These are phyloP conservation scores for Heliopora coerulea DNA, from an alignment of 92 coral and sea anemone genomes.

Conservation along the genomic window DNA sequence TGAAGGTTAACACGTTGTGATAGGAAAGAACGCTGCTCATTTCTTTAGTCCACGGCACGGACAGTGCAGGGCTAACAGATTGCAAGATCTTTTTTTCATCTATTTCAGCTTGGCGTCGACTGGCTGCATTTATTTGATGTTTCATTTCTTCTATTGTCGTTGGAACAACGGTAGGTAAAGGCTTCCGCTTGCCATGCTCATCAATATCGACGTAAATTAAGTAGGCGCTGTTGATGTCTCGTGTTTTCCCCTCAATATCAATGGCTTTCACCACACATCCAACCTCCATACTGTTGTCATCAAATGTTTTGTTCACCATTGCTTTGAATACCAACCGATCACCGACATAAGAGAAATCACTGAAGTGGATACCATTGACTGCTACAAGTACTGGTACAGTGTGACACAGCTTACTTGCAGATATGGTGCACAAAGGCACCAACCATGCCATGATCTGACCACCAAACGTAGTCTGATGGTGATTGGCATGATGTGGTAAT, in stretches of 20 bases:
- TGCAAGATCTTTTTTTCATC: slow-evolving; percentile 63
- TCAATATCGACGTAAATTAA: slow-evolving; percentile 59
- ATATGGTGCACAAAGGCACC: slow-evolving; percentile 62
- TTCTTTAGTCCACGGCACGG: slow-evolving; percentile 60
- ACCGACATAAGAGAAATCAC: slow-evolving; percentile 64
- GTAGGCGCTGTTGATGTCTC: slow-evolving; percentile 78
- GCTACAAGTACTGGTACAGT: slow-evolving; percentile 56
- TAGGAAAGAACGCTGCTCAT: slow-evolving; percentile 59
- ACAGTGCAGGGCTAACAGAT: slow-evolving; percentile 70
- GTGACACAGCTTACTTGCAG: slow-evolving; percentile 71
- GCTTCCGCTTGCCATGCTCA: slow-evolving; percentile 48
- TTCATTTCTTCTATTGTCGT: slow-evolving; percentile 53
- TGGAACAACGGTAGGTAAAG: slow-evolving; percentile 37
- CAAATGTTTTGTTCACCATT: slow-evolving; percentile 67
- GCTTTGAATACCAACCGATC: slow-evolving; percentile 68
- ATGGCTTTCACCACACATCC: slow-evolving; percentile 76
- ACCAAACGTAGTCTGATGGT: slow-evolving; percentile 75
- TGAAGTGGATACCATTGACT: slow-evolving; percentile 60
- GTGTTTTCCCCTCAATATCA: slow-evolving; percentile 61
- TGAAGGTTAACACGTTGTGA: slow-evolving; percentile 64
- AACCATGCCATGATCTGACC: slow-evolving; percentile 86
- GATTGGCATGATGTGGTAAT: slow-evolving; percentile 72
- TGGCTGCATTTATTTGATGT: slow-evolving; percentile 58
- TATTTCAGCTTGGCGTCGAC: slow-evolving; percentile 52
- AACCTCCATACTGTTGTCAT: slow-evolving; percentile 62